Evolutionary conservation across 2,888 invertebrate genomes (phyloP), one percentile per base, ranked within the genome.

Genomic region (Venusia cambrica): DNA sequence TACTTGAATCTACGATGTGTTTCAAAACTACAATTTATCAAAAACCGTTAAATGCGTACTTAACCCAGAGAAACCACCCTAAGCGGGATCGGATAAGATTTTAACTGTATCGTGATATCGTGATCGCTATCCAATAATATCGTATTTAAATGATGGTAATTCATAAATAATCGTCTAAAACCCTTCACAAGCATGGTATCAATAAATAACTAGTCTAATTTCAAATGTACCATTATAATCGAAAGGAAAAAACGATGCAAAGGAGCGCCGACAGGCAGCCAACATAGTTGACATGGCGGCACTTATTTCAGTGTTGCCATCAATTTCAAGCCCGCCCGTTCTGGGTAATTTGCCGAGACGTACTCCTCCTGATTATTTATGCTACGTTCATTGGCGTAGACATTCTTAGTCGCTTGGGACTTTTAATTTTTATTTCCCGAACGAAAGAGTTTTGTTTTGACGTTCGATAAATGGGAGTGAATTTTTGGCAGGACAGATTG

Each of bases 311-410:
- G 64, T 66, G 68, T 64, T 61, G 62, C 67, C 66, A 66, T 67
- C 66, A 66, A 62, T 67, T 64, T 52, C 49, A 51, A 56, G 62
- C 62, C 70, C 74, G 67, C 69, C 74, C 73, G 76, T 77, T 76
- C 73, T 57, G 70, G 70, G 74, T 79, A 80, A 80, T 80, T 80
- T 78, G 78, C 69, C 64, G 62, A 68, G 78, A 77, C 78, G 74
- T 71, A 65, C 63, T 62, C 57, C 57, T 56, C 54, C 71, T 71
- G 69, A 73, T 74, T 79, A 78, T 77, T 77, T 77, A 78, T 76
- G 77, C 73, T 51, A 57, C 64, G 62, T 62, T 73, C 73, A 73
- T 73, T 68, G 69, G 56, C 49, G 56, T 48, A 62, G 74, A 72
- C 73, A 63, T 66, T 70, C 50, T 47, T 47, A 45, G 57, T 53